Evolutionary conservation across 2,888 invertebrate species (phyloP), one percentile per base, ranked within the genome.

Genomic region (Gisinianus flammeolus): DNA sequence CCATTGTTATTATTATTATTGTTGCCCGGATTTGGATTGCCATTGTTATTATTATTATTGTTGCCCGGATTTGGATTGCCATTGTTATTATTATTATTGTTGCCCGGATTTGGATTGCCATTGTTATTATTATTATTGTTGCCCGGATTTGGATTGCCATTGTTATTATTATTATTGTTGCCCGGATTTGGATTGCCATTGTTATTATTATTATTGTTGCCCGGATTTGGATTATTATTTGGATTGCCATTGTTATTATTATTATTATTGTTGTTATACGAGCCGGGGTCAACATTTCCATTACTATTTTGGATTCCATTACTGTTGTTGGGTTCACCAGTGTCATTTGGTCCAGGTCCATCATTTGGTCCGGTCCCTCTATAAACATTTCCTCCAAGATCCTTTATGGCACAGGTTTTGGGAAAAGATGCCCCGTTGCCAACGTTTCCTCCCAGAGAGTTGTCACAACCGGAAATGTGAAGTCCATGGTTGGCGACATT

Each of bases 401-500:
- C 76, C 24, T 76, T 76, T 8, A 76, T 69, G 16, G 77, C 67
- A 44, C 84, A 84, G 2, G 79, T 66, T 52, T 81, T 81, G 2
- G 82, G 82, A 66, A 84, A 84, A 30, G 77, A 79, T 0, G 83
- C 83, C 30, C 83, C 83, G 70, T 81, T 82, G 6, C 80, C 81
- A 0, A 82, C 82, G 75, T 83, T 82, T 26, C 81, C 81, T 12
- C 73, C 80, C n/a, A 83, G 76, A 19, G 78, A 79, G 64, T 84
- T 82, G 22, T 81, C 79, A 78, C 84, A 83, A 19, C 84, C 84
- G 0, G 79, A 76, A 52, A 80, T 75, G 56, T 82, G 80, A 56
- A 82, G 77, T 2, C 83, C 83, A 64, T 83, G 83, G 76, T 84
- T 83, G 28, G 80, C 81, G 10, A 84, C 84, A 66, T 84, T 84